A percentile compares a stretch with the other conserved stretches of the same genome.
Evolutionary conservation across 2,888 invertebrate genomes (phyloP).

Genomic region (Trachelus troglodyta): DNA sequence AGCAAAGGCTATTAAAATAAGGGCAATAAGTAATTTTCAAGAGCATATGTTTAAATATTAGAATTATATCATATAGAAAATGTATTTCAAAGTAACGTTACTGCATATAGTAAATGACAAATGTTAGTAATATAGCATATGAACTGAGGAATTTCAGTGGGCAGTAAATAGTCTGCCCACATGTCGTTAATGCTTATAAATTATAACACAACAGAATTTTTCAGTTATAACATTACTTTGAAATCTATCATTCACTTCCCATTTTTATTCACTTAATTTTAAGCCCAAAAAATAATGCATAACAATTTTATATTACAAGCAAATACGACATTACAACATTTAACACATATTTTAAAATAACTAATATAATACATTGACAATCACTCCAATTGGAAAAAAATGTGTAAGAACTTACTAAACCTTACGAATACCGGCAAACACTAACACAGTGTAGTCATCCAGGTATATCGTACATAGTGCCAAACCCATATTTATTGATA

Average conservation of each 20-base stretch:
- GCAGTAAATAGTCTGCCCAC: background rate
- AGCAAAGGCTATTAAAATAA: background rate
- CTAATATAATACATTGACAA: background rate
- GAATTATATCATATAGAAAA: background rate
- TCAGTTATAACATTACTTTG: background rate
- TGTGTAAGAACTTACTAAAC: background rate
- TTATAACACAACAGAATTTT: background rate
- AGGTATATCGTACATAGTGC: background rate
- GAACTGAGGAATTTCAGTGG: background rate
- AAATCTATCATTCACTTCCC: background rate
- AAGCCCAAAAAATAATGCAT: background rate
- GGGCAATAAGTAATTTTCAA: background rate
- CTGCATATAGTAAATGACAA: background rate
- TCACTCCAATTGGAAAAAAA: background rate
- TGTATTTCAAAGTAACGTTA: background rate
- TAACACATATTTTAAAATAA: background rate
- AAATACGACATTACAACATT: background rate
- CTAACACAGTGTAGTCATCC: background rate
- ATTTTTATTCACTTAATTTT: background rate
- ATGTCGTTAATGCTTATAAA: background rate
- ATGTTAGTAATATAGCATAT: background rate
- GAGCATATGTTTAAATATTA: background rate
- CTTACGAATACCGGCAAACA: background rate
- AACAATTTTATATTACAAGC: background rate
- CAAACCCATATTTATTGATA: constrained; percentile 17